Evolutionary conservation across 2,888 invertebrate genomes (phyloP), one percentile per base, ranked within the genome.

Genomic region (Napeogenes sylphis): DNA sequence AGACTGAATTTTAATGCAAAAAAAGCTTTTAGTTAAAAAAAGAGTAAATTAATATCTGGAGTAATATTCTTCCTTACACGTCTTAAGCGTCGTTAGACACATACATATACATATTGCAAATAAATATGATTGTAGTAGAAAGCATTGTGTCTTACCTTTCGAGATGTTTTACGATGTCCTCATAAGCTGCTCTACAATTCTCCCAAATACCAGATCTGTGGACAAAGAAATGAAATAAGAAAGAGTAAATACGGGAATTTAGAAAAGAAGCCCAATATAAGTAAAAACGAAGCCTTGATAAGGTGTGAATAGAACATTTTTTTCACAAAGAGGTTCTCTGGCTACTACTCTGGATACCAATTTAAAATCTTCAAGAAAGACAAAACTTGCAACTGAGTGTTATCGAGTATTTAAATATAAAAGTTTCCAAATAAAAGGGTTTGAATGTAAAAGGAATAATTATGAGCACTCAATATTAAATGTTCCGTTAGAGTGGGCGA

Each of bases 161-260:
- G 84, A 97, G 93, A 87, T 97, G 97, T 92, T 97, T 97, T 76
- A 97, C 97, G 88, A 97, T 97, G 91, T 97, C 97, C 91, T 97
- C 97, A 89, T 97, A 97, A 75, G 97, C 97, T 72, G 97, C 97
- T 89, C 97, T 93, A 92, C 97, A 97, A 91, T 97, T 97, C 92
- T 97, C 97, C 97, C 97, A 97, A 84, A 97, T 96, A 78, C 96
- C 96, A 83, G 96, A 95, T 86, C 94, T 94, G 92, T 72, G 87
- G 92, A 88, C 88, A 91, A 88, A 88, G 21, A 21, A 21, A 21
- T 21, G 21, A 21, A 21, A 21, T 21, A 21, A 21, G 21, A 21
- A 76, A 83, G 85, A 80, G 67, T 82, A 82, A 87, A 82, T 83
- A 85, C 82, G 82, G 77, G 82, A 84, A 84, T 70, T 76, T 67